Conservation (phyloP, 2,113 vertebrate species). For the Rhynchomys soricoides region DNA sequence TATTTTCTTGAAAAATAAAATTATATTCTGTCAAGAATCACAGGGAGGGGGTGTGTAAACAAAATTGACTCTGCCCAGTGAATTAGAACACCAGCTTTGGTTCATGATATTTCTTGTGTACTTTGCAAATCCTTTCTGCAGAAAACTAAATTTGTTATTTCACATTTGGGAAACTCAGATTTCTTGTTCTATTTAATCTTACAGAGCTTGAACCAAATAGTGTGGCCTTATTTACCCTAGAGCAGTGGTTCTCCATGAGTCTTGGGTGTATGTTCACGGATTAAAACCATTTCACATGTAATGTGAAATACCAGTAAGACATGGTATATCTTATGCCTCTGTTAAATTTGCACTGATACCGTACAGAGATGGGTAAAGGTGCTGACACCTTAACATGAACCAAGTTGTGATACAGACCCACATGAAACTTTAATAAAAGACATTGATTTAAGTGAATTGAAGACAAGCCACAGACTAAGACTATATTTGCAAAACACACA, state of each 20-base stretch:
- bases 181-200: constrained; percentile 43
- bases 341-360: background rate
- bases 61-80: constrained; percentile 49
- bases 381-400: background rate
- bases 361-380: background rate
- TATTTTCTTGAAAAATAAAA: constrained; percentile 49
- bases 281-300: constrained; percentile 13
- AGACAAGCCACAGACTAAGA: constrained; percentile 6
- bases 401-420: background rate
- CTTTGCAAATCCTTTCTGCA: constrained; percentile 34
- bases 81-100: constrained; percentile 46
- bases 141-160: constrained; percentile 53
- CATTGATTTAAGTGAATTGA: background rate
- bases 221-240: constrained; percentile 24
- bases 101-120: constrained; percentile 10
- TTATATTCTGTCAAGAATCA: constrained; percentile 32
- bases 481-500: constrained; percentile 29
- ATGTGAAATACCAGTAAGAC: no score
- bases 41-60: background rate
- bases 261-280: background rate
- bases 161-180: background rate
- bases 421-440: background rate
- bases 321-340: background rate
- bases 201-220: constrained; percentile 41
- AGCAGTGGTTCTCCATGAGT: background rate